These are phyloP conservation scores for Oscheius sp. DNA, from an alignment of 1,140 invertebrate species.

Conservation along the genomic window DNA sequence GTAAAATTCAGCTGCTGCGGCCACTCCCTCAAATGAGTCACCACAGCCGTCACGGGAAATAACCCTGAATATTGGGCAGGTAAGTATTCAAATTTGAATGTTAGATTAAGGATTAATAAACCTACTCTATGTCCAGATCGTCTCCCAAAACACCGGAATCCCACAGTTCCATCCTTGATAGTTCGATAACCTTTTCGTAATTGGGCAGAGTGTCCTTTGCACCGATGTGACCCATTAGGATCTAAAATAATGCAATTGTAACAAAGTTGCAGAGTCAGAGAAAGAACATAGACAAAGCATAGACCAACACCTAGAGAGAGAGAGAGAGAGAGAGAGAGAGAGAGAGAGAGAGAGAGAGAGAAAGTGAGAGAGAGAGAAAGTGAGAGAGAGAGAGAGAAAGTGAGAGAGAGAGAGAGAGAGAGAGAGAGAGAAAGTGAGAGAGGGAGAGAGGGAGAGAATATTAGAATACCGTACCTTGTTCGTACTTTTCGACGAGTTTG, in stretches of 20 bases:
- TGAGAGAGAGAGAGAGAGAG: too few relatives aligned
- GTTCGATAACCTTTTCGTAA: slow-evolving; percentile 52
- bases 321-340: too few relatives aligned
- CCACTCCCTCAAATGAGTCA: slow-evolving; percentile 47
- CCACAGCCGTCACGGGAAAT: slow-evolving; percentile 44
- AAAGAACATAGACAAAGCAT: too few relatives aligned
- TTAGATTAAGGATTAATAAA: neutral
- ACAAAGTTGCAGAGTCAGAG: neutral
- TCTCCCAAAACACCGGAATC: slow-evolving; percentile 51
- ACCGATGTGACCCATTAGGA: slow-evolving; percentile 56
- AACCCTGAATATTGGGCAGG: slow-evolving; percentile 30
- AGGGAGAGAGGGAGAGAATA: too few relatives aligned
- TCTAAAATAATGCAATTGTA: neutral
- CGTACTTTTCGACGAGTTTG: neutral
- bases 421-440: too few relatives aligned
- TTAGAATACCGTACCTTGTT: too few relatives aligned
- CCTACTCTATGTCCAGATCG: slow-evolving; percentile 56
- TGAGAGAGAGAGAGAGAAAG: too few relatives aligned
- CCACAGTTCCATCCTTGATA: slow-evolving; percentile 53
- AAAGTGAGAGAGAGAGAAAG: too few relatives aligned
- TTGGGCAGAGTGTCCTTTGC: slow-evolving; percentile 57
- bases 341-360: too few relatives aligned
- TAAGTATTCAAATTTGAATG: neutral
- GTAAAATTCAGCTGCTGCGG: slow-evolving; percentile 44
- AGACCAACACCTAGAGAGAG: too few relatives aligned